phyloP scores from a whole-genome alignment of 2,797 vertebrate species.

The Nasua narica region DNA sequence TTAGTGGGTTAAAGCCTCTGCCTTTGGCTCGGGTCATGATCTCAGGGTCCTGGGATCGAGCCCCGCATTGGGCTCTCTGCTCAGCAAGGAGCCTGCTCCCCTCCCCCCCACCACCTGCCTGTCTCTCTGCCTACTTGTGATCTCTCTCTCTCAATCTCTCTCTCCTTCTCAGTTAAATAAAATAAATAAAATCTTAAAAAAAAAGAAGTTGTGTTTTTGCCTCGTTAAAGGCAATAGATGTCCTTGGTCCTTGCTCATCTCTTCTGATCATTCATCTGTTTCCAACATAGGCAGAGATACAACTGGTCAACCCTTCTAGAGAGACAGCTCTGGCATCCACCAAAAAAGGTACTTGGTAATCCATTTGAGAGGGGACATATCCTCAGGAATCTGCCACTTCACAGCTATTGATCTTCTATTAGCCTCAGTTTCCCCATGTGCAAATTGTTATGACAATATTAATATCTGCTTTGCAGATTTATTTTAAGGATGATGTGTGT shows the following conservation, averaged over 20 bases:
- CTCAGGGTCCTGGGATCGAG: too few species aligned
- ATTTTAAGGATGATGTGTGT: background rate
- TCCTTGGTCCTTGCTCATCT: background rate
- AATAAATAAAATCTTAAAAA: too few species aligned
- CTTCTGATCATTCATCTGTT: background rate
- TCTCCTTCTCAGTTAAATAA: too few species aligned
- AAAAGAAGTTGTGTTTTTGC: background rate
- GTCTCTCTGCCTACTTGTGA: too few species aligned
- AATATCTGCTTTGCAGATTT: background rate
- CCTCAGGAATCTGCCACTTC: background rate
- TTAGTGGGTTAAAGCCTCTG: too few species aligned
- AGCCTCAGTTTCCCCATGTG: background rate
- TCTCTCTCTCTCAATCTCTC: too few species aligned
- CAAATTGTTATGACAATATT: background rate
- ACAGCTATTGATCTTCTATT: background rate
- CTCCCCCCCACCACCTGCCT: too few species aligned
- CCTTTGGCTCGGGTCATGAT: too few species aligned
- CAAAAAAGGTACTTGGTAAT: rapidly evolving
- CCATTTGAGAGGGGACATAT: rapidly evolving
- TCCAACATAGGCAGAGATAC: background rate
- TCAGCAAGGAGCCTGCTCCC: too few species aligned
- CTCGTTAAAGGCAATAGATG: background rate
- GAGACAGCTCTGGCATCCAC: background rate
- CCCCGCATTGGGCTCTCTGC: too few species aligned
- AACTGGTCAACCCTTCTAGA: background rate